Conservation (phyloP, 2,797 vertebrate species). For the Epinephelus coioides region DNA sequence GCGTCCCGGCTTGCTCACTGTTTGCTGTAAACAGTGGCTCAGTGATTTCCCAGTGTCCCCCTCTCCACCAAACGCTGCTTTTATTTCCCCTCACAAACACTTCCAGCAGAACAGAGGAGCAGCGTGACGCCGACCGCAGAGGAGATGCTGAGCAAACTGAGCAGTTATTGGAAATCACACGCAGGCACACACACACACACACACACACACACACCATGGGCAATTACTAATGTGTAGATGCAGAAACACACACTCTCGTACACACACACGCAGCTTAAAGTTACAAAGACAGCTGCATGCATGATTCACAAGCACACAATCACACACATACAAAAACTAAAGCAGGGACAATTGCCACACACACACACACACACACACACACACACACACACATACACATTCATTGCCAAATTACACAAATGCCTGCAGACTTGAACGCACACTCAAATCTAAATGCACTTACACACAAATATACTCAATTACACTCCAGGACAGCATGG, state of each 20-base stretch:
- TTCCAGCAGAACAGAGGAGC: conserved; percentile 69
- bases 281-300: not conserved
- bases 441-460: conserved; percentile 19
- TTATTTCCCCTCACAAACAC: conserved; percentile 68
- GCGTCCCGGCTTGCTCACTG: conserved; percentile 38
- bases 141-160: conserved; percentile 65
- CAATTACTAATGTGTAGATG: conserved; percentile 44
- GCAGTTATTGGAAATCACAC: conserved; percentile 66
- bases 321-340: conserved; percentile 23
- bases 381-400: not conserved
- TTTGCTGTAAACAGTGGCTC: conserved; percentile 66
- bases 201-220: conserved; percentile 33
- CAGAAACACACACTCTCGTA: conserved; percentile 30
- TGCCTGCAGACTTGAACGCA: conserved; percentile 17
- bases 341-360: conserved; percentile 18
- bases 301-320: conserved; percentile 31
- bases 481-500: conserved; percentile 2
- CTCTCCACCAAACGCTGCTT: conserved; percentile 44
- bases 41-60: conserved; percentile 63
- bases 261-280: conserved; percentile 15
- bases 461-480: conserved; percentile 33
- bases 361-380: conserved; percentile 4
- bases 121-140: conserved; percentile 56
- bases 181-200: conserved; percentile 12
- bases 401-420: conserved; percentile 17